Base-by-base conservation (phyloP, 2,113 vertebrate genomes). In the Notothenia rossii region DNA sequence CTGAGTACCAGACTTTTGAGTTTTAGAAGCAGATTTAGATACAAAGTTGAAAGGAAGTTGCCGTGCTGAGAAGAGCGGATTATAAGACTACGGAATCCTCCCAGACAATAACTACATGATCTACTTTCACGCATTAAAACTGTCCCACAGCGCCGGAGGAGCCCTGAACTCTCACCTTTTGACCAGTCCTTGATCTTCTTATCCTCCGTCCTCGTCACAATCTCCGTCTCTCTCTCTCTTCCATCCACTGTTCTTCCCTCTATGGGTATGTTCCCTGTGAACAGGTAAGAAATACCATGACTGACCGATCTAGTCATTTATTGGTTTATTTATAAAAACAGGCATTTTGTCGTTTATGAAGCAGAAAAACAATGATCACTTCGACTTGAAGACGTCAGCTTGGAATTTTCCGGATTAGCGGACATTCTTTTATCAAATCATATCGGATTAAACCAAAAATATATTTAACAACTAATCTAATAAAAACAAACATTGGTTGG, bases 181-280 rank as follows among this genome's bases (percentile, higher is more conserved):
- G 95, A 96, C 95, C 96, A 97, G 96, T 95, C 94, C 94, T 94
- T 94, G 96, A 94, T 96, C 90, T 95, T 96, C 89, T 96, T 97
- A 90, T 96, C 94, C 92, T 96, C 96, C 95, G 96, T 97, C 95
- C 96, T 96, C 92, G 95, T 96, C 95, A 96, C 94, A 96, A 95
- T 94, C 95, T 96, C 94, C 94, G 96, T 96, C 96, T 96, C 64
- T 93, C 90, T 95, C 94, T 96, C 95, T 98, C 97, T 97, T 97
- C 97, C 96, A 97, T 98, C 95, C 97, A 98, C 96, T 96, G 95
- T 94, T 95, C 94, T 94, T 97, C 95, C 93, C 92, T 95, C 96
- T 96, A 93, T 96, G 95, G 95, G 95, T 95, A 72, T 80, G 75
- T 96, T 96, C 95, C 97, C 96, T 98, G 83, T 45, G 61, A 79